Percentiles rank a stretch among this genome's conserved stretches.
phyloP scores from a whole-genome alignment of 2,797 vertebrate species.

The Philypnodon macrostomus region DNA sequence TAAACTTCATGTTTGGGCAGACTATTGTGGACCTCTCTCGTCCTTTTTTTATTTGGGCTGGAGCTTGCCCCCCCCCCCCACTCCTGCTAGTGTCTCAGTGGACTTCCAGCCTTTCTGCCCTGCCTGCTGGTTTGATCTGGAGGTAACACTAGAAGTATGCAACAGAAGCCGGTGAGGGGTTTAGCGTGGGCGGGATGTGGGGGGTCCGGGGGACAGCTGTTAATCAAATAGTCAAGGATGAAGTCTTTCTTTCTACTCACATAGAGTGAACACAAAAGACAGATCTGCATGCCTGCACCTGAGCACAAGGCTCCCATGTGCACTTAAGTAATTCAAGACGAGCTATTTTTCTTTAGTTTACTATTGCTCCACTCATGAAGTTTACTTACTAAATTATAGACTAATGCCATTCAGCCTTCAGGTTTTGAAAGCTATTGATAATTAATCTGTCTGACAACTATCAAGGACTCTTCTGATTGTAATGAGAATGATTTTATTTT shows the following conservation, averaged over 20 bases:
- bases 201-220: constrained; percentile 67
- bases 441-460: too few relatives aligned
- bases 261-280: constrained; percentile 66
- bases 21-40: constrained; percentile 33
- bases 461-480: too few relatives aligned
- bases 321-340: constrained; percentile 47
- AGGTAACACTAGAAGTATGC: constrained; percentile 82
- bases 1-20: constrained; percentile 12
- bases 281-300: constrained; percentile 71
- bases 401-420: too few relatives aligned
- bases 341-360: constrained; percentile 23
- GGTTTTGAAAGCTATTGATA: too few relatives aligned
- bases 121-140: constrained; percentile 65
- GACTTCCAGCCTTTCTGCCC: constrained; percentile 68
- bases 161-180: constrained; percentile 57
- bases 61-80: constrained; percentile 46
- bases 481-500: too few relatives aligned
- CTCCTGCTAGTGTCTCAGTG: constrained; percentile 55
- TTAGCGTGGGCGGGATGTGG: constrained; percentile 26
- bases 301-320: constrained; percentile 43
- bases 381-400: too few relatives aligned
- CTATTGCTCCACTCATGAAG: too few relatives aligned
- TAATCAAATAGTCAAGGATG: constrained; percentile 81
- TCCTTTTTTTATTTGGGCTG: constrained; percentile 34
- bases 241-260: constrained; percentile 69